Base-by-base conservation (phyloP, 2,797 vertebrate genomes). In the Pogoniulus pusillus region DNA sequence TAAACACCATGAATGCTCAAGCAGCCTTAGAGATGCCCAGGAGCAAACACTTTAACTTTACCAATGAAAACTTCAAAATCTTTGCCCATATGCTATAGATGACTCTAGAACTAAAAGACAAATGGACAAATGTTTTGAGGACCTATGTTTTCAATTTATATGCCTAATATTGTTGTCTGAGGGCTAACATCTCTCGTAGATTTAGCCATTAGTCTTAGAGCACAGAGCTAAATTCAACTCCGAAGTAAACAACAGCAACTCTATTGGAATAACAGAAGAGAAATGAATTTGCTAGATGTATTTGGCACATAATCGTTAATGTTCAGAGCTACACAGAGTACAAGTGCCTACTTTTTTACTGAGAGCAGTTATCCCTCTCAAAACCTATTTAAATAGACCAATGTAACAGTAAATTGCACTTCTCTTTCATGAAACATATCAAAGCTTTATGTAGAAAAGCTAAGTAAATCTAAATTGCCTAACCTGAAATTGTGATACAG, bases 391-490 rank as follows among this genome's bases (percentile, higher is more conserved):
- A 87, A 93, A 94, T 75, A 86, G 82, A 81, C 83, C 64, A 63
- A 74, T 80, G 74, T 76, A 90, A 74, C 59, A 81, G 59, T 58
- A 87, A 94, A 83, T 73, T 89, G 65, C 65, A 72, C 68, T 92
- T 70, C 81, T 68, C 51, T 90, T 86, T 85, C 68, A 70, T 78
- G 83, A 89, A 91, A 87, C 30, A 24, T 86, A 91, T 72, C 81
- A 92, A 82, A 95, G 85, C 24, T 85, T 89, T 86, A 80, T 91
- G 91, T 93, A 79, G 87, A 88, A 92, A 88, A 89, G 29, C 62
- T 63, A 93, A 93, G 86, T 90, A 91, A 92, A 84, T 79, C 75
- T 85, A 91, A 92, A 92, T 89, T 93, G 60, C 54, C 79, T 90
- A 85, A 92, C 82, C 73, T 92, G 86, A 93, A 94, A 93, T 39